phyloP scores from a whole-genome alignment of 2,888 invertebrate species.

The Diaprepes abbreviatus region DNA sequence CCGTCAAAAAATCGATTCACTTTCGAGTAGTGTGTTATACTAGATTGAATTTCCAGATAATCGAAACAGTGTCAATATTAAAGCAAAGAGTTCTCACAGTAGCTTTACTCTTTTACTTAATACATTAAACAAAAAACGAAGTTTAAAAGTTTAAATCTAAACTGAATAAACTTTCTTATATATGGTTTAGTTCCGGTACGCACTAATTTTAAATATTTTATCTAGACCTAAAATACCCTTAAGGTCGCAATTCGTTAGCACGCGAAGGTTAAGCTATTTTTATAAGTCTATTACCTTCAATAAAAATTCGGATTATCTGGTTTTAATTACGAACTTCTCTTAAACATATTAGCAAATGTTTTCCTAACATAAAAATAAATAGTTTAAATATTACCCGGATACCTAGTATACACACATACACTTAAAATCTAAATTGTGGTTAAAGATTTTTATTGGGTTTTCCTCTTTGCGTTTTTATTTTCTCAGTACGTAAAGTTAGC shows the following conservation, averaged over 20 bases:
- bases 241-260: conserved; percentile 16
- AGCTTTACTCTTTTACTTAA: no score
- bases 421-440: neutral
- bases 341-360: conserved; percentile 5
- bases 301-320: conserved; percentile 8
- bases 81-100: no score
- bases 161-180: no score
- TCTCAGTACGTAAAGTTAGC: no score
- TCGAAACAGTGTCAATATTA: no score
- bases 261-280: conserved; percentile 28
- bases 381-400: neutral
- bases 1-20: no score
- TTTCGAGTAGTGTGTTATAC: no score
- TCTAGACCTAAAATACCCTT: neutral
- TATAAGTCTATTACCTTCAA: neutral
- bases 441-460: neutral
- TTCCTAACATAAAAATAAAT: neutral
- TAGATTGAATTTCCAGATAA: no score
- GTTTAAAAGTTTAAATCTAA: no score
- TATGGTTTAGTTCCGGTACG: no score
- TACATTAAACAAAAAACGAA: no score
- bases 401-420: neutral
- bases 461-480: neutral
- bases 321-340: neutral
- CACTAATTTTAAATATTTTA: neutral